phyloP scores from a whole-genome alignment of 2,113 vertebrate genomes.

The Neotragus moschatus region DNA sequence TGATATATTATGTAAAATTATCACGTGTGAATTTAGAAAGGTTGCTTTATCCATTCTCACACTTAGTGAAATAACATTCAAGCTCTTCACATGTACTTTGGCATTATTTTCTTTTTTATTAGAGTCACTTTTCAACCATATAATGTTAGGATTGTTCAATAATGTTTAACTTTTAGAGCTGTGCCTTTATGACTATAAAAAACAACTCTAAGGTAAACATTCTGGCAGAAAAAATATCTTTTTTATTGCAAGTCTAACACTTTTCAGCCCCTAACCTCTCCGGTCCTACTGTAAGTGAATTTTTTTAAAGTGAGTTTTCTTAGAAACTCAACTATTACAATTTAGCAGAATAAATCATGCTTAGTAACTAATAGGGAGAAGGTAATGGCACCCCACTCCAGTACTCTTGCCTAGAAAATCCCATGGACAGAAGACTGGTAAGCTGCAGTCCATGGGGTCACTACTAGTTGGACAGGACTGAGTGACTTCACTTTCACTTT shows the following conservation, averaged over 20 bases:
- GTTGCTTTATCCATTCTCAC: background rate
- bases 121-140: background rate
- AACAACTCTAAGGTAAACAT: background rate
- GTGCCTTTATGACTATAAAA: background rate
- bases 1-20: background rate
- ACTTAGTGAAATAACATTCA: background rate
- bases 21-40: background rate
- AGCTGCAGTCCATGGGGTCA: too few relatives aligned
- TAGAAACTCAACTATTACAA: background rate
- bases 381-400: too few relatives aligned
- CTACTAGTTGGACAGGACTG: too few relatives aligned
- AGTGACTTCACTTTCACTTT: too few relatives aligned
- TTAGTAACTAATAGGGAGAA: background rate
- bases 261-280: background rate
- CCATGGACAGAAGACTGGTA: too few relatives aligned
- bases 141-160: background rate
- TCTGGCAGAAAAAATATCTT: background rate
- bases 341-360: background rate
- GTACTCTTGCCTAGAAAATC: too few relatives aligned
- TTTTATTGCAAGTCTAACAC: background rate
- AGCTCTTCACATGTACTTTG: background rate
- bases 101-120: background rate
- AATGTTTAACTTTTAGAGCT: slow-evolving; percentile 32
- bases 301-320: background rate
- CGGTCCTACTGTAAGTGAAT: background rate